Conservation (phyloP, 2,888 invertebrate species). For the Plagodis pulveraria region DNA sequence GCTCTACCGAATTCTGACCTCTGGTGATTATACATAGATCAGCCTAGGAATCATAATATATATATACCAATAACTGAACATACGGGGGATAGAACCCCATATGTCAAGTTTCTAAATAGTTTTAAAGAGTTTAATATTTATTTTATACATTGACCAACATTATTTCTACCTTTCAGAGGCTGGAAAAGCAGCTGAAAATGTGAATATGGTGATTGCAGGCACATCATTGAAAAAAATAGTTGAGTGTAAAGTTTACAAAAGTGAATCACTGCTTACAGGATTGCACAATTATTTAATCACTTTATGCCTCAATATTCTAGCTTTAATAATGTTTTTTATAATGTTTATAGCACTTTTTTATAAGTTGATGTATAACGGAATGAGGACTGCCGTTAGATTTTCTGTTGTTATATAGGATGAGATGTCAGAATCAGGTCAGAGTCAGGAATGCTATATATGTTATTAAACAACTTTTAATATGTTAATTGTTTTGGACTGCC, state of each 20-base stretch:
- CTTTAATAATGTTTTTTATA: constrained; percentile 31
- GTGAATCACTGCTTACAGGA: constrained; percentile 6
- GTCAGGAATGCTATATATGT: too few relatives aligned
- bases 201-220: background rate
- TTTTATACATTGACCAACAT: background rate
- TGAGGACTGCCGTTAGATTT: constrained; percentile 18
- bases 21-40: too few relatives aligned
- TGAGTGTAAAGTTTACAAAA: constrained; percentile 4
- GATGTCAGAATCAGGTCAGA: too few relatives aligned
- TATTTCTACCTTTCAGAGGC: constrained; percentile 18
- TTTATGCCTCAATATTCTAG: constrained; percentile 30
- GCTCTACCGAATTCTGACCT: too few relatives aligned
- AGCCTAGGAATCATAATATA: too few relatives aligned
- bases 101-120: too few relatives aligned
- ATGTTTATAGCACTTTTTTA: constrained; percentile 13
- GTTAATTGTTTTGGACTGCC: too few relatives aligned
- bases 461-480: too few relatives aligned
- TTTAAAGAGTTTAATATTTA: too few relatives aligned
- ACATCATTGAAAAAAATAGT: background rate
- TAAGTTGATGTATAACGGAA: constrained; percentile 11
- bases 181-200: constrained; percentile 1
- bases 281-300: constrained; percentile 22
- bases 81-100: too few relatives aligned
- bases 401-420: constrained; percentile 4
- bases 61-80: too few relatives aligned